Base-by-base conservation (phyloP, 64 coral and sea anemone species). In the Pachyseris speciosa region DNA sequence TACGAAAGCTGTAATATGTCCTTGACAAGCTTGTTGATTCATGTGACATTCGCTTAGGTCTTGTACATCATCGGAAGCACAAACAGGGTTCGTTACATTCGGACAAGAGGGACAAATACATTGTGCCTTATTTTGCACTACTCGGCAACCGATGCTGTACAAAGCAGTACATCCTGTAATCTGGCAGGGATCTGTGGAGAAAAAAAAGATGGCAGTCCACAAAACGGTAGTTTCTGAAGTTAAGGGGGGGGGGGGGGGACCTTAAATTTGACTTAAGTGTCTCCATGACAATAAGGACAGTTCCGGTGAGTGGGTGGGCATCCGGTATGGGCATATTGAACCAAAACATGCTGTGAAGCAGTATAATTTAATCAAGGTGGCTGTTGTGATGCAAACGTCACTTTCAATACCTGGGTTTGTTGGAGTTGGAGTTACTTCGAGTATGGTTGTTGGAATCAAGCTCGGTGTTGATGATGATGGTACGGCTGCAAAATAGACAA, bases 51-150 rank as follows among this genome's bases (percentile, higher is more conserved):
- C 77, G 22, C 17, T 38, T 9, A 7, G 32, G 26, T 81, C 77
- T 11, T 81, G 31, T 5, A 81, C 53, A 53, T 58, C 77, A 40
- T 81, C 77, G 4, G 77, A 61, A 7, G 52, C 17, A 37, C 77
- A 81, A 4, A 81, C 77, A 12, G 77, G 53, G 5, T 12, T 57
- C 19, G 25, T 1, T 3, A 52, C 26, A n/a, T 37, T n/a, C 37
- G 77, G 77, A 40, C 77, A 81, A 9, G 77, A 40, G 9, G 77
- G 77, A 27, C 77, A 81, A 22, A 81, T 81, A 13, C 77, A 81
- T 22, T 81, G 31, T 40, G 77, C 51, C 63, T 33, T 1, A 63
- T 36, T 10, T 19, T 39, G 19, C 0, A 61, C 36, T 20, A 81
- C 77, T 81, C 7, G 60, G 34, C 77, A 81, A 20, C 77, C 77